Percentiles rank a stretch among this genome's conserved stretches.
Conservation (phyloP, 2,888 invertebrate genomes). For the Dolichopus griseipennis region DNA sequence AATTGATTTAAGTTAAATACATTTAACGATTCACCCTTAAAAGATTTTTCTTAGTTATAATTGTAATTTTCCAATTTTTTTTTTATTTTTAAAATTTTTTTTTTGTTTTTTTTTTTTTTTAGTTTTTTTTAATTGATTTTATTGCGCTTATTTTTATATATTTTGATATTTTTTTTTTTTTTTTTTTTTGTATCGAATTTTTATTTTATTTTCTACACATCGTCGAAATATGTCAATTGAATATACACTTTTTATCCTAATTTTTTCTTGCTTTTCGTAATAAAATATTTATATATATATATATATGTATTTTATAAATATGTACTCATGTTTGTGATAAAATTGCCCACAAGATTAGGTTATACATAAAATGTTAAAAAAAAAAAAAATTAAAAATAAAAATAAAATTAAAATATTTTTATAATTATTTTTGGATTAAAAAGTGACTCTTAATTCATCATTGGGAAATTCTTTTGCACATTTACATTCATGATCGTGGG, state of each 20-base stretch:
- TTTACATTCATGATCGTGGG: background rate
- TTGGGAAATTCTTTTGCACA: background rate
- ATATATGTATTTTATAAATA: background rate
- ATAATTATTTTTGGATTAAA: background rate
- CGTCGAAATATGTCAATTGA: constrained; percentile 1
- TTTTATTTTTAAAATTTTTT: background rate
- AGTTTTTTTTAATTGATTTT: background rate
- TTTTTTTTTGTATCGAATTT: too few relatives aligned
- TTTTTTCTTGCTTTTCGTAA: too few relatives aligned
- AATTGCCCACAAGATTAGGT: background rate
- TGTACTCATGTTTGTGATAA: background rate
- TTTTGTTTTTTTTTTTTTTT: background rate
- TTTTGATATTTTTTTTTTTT: too few relatives aligned
- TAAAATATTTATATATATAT: background rate
- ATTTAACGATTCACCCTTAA: constrained; percentile 3
- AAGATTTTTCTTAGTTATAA: background rate
- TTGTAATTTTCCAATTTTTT: too few relatives aligned
- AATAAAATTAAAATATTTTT: background rate
- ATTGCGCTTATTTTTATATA: background rate
- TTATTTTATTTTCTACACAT: background rate
- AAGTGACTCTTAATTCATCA: background rate
- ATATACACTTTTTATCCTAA: background rate
- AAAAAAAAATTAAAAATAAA: background rate
- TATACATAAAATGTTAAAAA: background rate
- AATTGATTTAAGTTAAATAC: constrained; percentile 9